These are phyloP conservation scores for Venturia canescens DNA, from an alignment of 1,140 invertebrate genomes.

Conservation along the genomic window DNA sequence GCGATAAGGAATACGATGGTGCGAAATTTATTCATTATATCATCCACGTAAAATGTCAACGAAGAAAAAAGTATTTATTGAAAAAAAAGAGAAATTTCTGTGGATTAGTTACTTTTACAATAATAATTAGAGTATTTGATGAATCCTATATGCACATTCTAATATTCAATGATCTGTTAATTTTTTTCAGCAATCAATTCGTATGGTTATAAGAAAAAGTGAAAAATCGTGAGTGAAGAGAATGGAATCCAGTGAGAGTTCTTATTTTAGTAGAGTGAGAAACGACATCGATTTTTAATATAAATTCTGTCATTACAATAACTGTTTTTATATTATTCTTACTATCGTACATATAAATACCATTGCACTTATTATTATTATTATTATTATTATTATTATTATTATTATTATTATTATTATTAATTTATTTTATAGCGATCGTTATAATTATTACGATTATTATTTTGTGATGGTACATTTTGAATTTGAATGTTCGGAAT, in stretches of 20 bases:
- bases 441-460: too few species aligned
- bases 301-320: slow-evolving; percentile 19
- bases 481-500: too few species aligned
- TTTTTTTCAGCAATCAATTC: slow-evolving; percentile 84
- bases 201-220: slow-evolving; percentile 83
- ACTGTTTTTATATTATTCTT: too few species aligned
- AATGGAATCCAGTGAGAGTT: background rate
- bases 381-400: slow-evolving; percentile 26
- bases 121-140: too few species aligned
- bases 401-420: background rate
- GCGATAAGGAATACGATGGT: slow-evolving; percentile 87
- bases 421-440: too few species aligned
- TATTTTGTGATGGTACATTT: too few species aligned
- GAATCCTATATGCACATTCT: too few species aligned
- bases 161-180: too few species aligned
- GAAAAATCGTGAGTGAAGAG: background rate
- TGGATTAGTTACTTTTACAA: too few species aligned
- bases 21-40: slow-evolving; percentile 53
- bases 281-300: slow-evolving; percentile 32
- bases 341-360: slow-evolving; percentile 28
- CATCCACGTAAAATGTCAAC: too few species aligned
- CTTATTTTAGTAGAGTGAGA: background rate
- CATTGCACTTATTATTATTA: background rate
- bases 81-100: slow-evolving; percentile 20
- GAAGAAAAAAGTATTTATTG: slow-evolving; percentile 31